Evolutionary conservation across 2,888 invertebrate genomes (phyloP), one percentile per base, ranked within the genome.

Genomic region (Seladonia tumulorum): DNA sequence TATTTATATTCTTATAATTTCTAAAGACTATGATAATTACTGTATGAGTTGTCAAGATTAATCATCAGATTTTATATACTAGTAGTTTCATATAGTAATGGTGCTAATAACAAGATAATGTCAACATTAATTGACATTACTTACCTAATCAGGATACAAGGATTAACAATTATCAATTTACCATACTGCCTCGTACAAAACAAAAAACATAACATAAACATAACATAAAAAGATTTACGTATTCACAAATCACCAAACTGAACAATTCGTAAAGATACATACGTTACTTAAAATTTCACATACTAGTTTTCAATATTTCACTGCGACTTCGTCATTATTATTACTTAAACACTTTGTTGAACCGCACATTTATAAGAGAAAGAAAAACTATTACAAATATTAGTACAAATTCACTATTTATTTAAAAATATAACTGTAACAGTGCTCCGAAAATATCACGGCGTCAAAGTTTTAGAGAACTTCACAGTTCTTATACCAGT

Each of bases 401-500:
- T 25, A 45, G 47, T 72, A 72, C 8, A 12, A 22, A 49, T 49
- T 35, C 35, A 72, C 49, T 0, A 1, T 8, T 49, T 10, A 45
- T n/a, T 72, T 29, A 10, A 12, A 49, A 29, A 72, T 25, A 2
- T 35, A 72, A 29, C 35, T 49, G 3, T 5, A 35, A 72, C 29
- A 29, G 10, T 73, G 5, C 4, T 49, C 35, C 12, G 3, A 12
- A 10, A 53, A 25, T 63, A 72, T 16, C 22, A 42, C 22, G 4
- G 12, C 49, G 8, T 35, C 35, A 12, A 73, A 22, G 49, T 73
- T 73, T 29, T 49, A 49, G 8, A 70, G n/a, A 57, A 71, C 83
- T 85, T 82, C 29, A 49, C 49, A 45, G 63, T 68, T 8, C 22
- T 66, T 49, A 35, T 66, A 76, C 14, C 42, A 49, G 57, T 22